These are phyloP conservation scores for Holocentrus rufus DNA, from an alignment of 2,797 vertebrate genomes.

Conservation along the genomic window DNA sequence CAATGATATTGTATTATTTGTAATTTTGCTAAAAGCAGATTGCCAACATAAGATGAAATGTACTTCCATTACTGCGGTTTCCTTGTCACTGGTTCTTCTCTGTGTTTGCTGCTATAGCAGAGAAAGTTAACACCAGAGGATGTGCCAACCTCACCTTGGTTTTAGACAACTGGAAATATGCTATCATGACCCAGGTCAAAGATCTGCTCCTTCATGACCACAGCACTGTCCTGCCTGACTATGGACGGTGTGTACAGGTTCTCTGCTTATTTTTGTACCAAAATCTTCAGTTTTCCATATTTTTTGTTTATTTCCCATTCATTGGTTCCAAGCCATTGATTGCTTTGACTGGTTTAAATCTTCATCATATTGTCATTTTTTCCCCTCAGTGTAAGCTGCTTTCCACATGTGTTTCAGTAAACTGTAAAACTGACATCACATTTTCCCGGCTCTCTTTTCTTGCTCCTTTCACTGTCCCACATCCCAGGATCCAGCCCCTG, in stretches of 20 bases:
- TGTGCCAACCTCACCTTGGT: conserved; percentile 89
- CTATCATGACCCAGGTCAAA: conserved; percentile 88
- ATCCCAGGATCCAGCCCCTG: conserved; percentile 84
- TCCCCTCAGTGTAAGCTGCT: no score
- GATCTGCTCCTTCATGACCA: conserved; percentile 88
- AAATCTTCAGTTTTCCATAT: background rate
- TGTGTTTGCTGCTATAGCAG: conserved; percentile 62
- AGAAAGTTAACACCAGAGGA: conserved; percentile 66
- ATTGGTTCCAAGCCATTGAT: background rate
- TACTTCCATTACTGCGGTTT: background rate
- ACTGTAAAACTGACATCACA: background rate
- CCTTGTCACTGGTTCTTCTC: background rate
- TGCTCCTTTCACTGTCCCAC: background rate
- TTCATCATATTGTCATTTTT: no score
- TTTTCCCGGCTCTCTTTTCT: background rate
- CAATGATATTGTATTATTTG: no score
- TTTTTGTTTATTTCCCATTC: background rate
- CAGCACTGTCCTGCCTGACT: conserved; percentile 88
- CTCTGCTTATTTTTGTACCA: no score
- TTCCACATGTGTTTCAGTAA: no score
- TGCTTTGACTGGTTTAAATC: no score
- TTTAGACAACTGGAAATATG: conserved; percentile 91
- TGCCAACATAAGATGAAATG: no score
- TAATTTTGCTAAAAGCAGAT: no score
- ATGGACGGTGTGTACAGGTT: conserved; percentile 79